phyloP scores from a whole-genome alignment of 2,797 vertebrate genomes.

The Mormyrus proboscirostris region DNA sequence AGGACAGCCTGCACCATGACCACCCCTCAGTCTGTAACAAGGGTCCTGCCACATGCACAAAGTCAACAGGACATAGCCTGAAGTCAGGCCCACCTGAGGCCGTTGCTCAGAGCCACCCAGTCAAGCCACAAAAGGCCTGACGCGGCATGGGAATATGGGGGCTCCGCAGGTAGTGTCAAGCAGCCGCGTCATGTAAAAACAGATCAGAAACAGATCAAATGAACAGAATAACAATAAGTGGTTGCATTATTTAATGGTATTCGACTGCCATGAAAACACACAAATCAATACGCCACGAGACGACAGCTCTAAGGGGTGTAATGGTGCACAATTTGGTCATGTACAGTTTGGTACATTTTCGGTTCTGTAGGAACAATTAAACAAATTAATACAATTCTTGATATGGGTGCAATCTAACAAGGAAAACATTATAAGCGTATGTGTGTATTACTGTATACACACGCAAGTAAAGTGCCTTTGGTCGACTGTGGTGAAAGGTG shows the following conservation, averaged over 20 bases:
- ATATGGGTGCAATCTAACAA: not conserved
- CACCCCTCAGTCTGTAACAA: not conserved
- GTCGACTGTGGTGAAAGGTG: not conserved
- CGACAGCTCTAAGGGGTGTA: not conserved
- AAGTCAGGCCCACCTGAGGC: not conserved
- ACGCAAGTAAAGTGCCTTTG: not conserved
- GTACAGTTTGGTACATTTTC: not conserved
- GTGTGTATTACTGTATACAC: not conserved
- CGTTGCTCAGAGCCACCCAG: not conserved
- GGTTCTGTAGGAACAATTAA: not conserved
- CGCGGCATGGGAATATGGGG: not conserved
- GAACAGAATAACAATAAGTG: not conserved
- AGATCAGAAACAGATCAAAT: not conserved
- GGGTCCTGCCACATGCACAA: not conserved
- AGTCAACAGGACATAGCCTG: not conserved
- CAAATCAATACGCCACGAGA: not conserved
- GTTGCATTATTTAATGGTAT: not conserved
- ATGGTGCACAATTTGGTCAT: not conserved
- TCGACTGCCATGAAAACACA: not conserved
- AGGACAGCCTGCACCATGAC: not conserved
- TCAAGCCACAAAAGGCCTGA: not conserved
- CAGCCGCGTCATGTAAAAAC: not conserved
- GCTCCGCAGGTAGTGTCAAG: not conserved
- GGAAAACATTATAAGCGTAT: not conserved
- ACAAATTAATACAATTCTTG: not conserved